Evolutionary conservation across 1,140 invertebrate species (phyloP).

Genomic region (Holotrichia oblita): DNA sequence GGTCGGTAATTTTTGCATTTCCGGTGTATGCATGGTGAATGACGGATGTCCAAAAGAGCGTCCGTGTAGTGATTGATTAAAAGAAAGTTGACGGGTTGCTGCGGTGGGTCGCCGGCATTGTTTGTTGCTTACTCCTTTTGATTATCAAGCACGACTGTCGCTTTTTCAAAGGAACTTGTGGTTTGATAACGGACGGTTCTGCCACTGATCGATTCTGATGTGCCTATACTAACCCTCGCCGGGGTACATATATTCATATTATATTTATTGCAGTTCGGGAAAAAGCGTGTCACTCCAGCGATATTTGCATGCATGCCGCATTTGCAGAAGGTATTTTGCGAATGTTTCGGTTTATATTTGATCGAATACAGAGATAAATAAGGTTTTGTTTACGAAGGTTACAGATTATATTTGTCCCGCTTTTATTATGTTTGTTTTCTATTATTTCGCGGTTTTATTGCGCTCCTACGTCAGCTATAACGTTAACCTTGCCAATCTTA

Average conservation of each 20-base stretch:
- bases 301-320: slow-evolving; percentile 17
- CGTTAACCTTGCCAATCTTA: no score
- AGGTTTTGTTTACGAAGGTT: no score
- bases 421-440: no score
- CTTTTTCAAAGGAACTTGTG: slow-evolving; percentile 37
- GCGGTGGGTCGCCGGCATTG: slow-evolving; percentile 44
- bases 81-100: slow-evolving; percentile 44
- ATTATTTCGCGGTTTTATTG: no score
- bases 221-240: slow-evolving; percentile 38
- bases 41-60: slow-evolving; percentile 41
- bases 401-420: no score
- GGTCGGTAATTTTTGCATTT: slow-evolving; percentile 26
- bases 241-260: slow-evolving; percentile 30
- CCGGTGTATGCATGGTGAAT: slow-evolving; percentile 22
- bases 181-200: slow-evolving; percentile 41
- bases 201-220: slow-evolving; percentile 44
- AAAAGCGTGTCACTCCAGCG: slow-evolving; percentile 26
- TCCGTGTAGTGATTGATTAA: slow-evolving; percentile 46
- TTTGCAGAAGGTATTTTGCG: background rate
- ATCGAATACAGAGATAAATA: no score
- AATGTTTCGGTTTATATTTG: background rate
- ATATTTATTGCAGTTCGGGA: slow-evolving; percentile 41
- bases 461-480: no score
- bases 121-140: slow-evolving; percentile 43
- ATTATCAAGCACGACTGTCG: slow-evolving; percentile 44